Conservation (phyloP, 2,113 vertebrate genomes). For the Sakesphorus luctuosus region DNA sequence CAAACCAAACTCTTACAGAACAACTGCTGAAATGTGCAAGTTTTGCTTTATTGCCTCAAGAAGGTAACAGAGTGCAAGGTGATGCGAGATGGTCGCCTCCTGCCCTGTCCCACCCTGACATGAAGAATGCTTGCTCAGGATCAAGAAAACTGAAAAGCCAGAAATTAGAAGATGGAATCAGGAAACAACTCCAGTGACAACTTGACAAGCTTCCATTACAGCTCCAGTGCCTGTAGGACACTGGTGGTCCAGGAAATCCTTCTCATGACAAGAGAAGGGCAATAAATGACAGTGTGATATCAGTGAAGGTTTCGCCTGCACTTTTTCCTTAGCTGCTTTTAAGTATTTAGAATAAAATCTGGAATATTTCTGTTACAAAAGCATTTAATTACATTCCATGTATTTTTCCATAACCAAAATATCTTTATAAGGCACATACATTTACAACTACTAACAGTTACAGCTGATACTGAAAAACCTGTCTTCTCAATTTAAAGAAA, state of each 20-base stretch:
- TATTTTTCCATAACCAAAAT: not conserved
- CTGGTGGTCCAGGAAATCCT: not conserved
- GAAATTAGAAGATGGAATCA: not conserved
- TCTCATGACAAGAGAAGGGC: not conserved
- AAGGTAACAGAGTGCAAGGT: not conserved
- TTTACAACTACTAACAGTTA: not conserved
- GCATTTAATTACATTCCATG: not conserved
- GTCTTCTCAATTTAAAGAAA: not conserved
- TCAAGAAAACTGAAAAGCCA: not conserved
- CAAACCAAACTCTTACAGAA: not conserved
- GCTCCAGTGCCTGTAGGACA: not conserved
- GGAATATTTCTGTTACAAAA: slow-evolving; percentile 16
- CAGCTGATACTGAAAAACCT: not conserved
- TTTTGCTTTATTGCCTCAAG: not conserved
- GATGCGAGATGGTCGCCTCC: not conserved
- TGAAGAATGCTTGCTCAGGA: not conserved
- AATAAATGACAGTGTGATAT: not conserved
- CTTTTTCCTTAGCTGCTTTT: not conserved
- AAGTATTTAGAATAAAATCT: not conserved
- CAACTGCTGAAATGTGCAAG: not conserved
- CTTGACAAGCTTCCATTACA: not conserved
- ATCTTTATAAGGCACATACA: slow-evolving; percentile 27
- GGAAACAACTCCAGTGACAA: not conserved
- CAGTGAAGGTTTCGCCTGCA: not conserved
- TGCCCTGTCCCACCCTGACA: not conserved